phyloP scores from a whole-genome alignment of 2,888 invertebrate species.

The Caenorhabditis parvicauda region DNA sequence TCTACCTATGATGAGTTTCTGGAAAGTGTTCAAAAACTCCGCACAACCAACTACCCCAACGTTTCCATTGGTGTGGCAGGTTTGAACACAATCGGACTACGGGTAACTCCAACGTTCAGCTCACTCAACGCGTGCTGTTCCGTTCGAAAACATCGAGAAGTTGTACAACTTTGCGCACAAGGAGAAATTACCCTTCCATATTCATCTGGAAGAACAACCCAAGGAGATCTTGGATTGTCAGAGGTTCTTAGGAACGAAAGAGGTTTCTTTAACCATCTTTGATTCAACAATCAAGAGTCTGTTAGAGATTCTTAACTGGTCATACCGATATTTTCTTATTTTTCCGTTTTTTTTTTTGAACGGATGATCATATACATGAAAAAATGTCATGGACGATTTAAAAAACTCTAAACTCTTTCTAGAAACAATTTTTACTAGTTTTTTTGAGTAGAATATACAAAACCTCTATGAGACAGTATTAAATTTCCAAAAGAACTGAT shows the following conservation, averaged over 20 bases:
- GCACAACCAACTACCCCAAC: conserved; percentile 9
- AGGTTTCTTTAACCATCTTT: conserved; percentile 9
- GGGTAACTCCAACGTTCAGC: conserved; percentile 28
- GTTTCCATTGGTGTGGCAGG: conserved; percentile 32
- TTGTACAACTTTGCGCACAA: conserved; percentile 37
- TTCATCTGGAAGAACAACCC: conserved; percentile 61
- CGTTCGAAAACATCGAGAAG: conserved; percentile 29
- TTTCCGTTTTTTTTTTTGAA: too few species aligned
- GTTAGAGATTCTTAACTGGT: neutral
- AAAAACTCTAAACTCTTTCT: too few species aligned
- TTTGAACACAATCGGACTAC: neutral
- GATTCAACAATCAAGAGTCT: too few species aligned
- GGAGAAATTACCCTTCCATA: conserved; percentile 52
- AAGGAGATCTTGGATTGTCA: conserved; percentile 50
- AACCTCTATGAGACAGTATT: too few species aligned
- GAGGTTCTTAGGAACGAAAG: conserved; percentile 18
- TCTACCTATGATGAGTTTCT: conserved; percentile 44
- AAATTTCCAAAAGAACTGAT: too few species aligned
- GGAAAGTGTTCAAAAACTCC: conserved; percentile 29
- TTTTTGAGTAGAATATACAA: too few species aligned
- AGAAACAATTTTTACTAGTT: too few species aligned
- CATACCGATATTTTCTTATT: too few species aligned
- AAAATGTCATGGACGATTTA: too few species aligned
- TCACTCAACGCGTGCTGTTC: conserved; percentile 59
- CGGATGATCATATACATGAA: too few species aligned